These are phyloP conservation scores for Charadrius vociferus DNA, from an alignment of 2,113 vertebrate genomes.

Conservation along the genomic window DNA sequence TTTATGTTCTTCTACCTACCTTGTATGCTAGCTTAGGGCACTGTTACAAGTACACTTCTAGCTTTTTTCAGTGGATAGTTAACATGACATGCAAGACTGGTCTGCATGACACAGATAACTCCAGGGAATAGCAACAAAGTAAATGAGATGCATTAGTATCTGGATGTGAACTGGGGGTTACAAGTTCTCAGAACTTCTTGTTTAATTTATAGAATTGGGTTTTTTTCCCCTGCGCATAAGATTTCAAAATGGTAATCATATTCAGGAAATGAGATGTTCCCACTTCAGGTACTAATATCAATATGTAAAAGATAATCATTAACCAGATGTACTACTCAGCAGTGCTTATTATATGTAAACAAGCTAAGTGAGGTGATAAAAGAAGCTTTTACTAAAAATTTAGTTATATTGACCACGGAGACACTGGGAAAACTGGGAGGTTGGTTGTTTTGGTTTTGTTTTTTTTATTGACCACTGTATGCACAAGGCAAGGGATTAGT, in stretches of 20 bases:
- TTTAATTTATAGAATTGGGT: conserved; percentile 86
- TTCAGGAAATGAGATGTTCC: conserved; percentile 76
- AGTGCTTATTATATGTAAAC: conserved; percentile 71
- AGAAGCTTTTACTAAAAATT: conserved; percentile 56
- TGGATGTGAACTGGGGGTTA: conserved; percentile 88
- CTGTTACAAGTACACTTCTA: conserved; percentile 78
- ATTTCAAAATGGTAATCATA: conserved; percentile 80
- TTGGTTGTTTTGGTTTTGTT: background rate
- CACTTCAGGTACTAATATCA: conserved; percentile 79
- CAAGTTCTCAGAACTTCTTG: conserved; percentile 90
- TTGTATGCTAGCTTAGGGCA: conserved; percentile 78
- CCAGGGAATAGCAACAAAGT: conserved; percentile 80
- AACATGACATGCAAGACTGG: conserved; percentile 80
- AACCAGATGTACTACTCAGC: conserved; percentile 70
- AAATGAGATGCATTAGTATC: conserved; percentile 94
- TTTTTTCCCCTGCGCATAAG: conserved; percentile 77
- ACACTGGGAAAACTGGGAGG: background rate
- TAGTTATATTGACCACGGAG: conserved; percentile 15
- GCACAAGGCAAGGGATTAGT: background rate
- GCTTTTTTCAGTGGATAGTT: conserved; percentile 79
- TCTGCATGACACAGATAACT: conserved; percentile 94
- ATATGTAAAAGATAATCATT: conserved; percentile 81
- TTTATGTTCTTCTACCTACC: conserved; percentile 78
- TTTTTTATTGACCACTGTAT: background rate
- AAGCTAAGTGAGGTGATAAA: conserved; percentile 69